Evolutionary conservation across 2,888 invertebrate genomes (phyloP), one percentile per base, ranked within the genome.

Genomic region (Cryptocheilus praepositus): DNA sequence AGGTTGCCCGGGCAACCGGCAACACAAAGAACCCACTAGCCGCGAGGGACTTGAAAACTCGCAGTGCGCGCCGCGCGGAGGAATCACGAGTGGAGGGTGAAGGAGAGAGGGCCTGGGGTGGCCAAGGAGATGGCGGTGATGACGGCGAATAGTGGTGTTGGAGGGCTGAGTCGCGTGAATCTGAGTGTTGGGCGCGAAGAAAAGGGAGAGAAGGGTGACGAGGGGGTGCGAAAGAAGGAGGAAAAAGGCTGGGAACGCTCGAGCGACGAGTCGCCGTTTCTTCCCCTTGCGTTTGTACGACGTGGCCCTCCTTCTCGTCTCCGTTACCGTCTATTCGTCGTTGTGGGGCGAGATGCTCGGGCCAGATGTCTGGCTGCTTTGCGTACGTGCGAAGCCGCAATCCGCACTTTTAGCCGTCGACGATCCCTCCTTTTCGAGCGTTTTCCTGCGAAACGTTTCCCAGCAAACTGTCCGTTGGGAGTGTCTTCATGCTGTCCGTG

Each of bases 291-390:
- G 7, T 11, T 36, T 36, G 7, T 7, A 36, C 36, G 4, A 7
- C 36, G 28, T 68, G n/a, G n/a, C n/a, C n/a, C n/a, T n/a, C n/a
- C 70, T 68, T 70, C 68, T 52, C 57, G 53, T 65, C 64, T 55
- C 25, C 25, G 57, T 44, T 64, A 56, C 28, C 49, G 61, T 62
- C 67, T 67, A 65, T 59, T 61, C 54, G 44, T 25, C 45, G 53
- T 15, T 63, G 71, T 64, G 62, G 64, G 70, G 70, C 76, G 73
- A 85, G 85, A 84, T 84, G 77, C 81, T 66, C 70, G 70, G 61
- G 73, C 67, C 81, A 73, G 84, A 85, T 83, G 85, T 84, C 83
- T 85, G 79, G 71, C 53, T 18, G 54, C 54, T 60, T 61, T 52
- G 45, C 36, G 36, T 36, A 36, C 36, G 36, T 36, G 36, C 36